Base-by-base conservation (phyloP, 2,797 vertebrate genomes). In the Syngnathus acus region DNA sequence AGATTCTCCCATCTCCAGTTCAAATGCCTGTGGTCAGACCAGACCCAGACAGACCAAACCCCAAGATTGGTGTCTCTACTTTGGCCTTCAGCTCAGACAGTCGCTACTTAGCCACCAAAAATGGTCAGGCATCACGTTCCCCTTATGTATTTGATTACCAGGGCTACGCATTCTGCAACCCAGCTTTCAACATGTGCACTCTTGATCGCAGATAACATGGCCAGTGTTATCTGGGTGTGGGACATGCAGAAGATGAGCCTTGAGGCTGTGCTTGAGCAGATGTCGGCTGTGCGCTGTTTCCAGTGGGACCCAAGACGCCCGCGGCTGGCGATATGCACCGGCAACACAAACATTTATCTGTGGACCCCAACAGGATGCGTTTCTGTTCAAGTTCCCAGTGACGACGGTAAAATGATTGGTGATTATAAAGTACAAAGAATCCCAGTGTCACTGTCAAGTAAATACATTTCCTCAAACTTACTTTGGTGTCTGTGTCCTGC, bases 81-180 rank as follows among this genome's bases (percentile, higher is more conserved):
- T 59, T 96, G 87, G 93, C 94, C 0, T 99, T 99, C 82, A 99
- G 96, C 76, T 75, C 92, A 0, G 94, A 99, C 85, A 96, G 92
- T 82, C 94, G 89, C 77, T 99, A 94, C 85, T 84, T 99, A 65
- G 96, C 95, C 21, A 96, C 95, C 3, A 94, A 87, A 85, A 98
- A 95, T 0, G 97, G 97, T 97, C 65, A 79, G 71, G 65, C 43
- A 58, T 50, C 6, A 47, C 14, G 53, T 19, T 55, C 19, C 39
- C 39, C 21, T 16, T 7, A 23, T 68, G 50, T 50, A 21, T 59
- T 45, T 51, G 17, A n/a, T 64, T 50, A 50, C 32, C 14, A 64
- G 42, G 14, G 14, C 42, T 23, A 26, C 17, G 23, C 39, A 26
- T 43, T 42, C 45, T 26, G 9, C 8, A 23, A 6, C 17, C 5